Conservation (phyloP, 2,797 vertebrate genomes). For the Aratinga solstitialis region DNA sequence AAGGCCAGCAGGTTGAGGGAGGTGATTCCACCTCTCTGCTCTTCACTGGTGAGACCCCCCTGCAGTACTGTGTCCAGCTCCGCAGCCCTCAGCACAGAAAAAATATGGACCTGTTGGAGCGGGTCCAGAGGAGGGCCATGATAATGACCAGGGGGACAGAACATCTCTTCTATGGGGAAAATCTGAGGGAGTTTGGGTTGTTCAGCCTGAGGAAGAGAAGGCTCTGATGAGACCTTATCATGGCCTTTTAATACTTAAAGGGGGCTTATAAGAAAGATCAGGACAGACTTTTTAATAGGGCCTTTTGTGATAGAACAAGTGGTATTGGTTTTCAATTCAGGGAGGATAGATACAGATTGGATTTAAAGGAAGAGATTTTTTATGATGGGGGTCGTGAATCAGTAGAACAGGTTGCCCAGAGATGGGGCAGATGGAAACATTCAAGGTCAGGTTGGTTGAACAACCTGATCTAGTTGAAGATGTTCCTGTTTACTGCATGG, state of each 20-base stretch:
- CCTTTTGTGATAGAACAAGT: not conserved
- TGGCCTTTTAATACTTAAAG: not conserved
- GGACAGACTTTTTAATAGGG: not conserved
- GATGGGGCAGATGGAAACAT: not conserved
- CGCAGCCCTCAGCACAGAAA: not conserved
- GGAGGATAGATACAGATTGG: not conserved
- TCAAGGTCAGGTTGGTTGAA: not conserved
- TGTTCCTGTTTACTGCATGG: not conserved
- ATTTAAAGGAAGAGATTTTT: not conserved
- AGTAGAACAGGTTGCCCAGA: not conserved
- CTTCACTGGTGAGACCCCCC: not conserved
- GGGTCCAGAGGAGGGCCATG: not conserved
- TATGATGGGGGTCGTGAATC: not conserved
- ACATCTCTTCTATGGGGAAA: not conserved
- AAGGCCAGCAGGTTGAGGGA: not conserved
- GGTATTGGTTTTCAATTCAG: not conserved
- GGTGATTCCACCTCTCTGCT: not conserved
- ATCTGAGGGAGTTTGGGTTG: not conserved
- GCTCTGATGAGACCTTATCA: not conserved
- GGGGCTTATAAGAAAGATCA: not conserved
- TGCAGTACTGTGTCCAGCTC: not conserved
- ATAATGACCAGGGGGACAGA: not conserved
- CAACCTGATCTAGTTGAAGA: not conserved
- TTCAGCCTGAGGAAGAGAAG: not conserved
- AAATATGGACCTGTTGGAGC: not conserved